Evolutionary conservation across 2,113 vertebrate species (phyloP), one percentile per base, ranked within the genome.

Genomic region (Plecotus auritus): DNA sequence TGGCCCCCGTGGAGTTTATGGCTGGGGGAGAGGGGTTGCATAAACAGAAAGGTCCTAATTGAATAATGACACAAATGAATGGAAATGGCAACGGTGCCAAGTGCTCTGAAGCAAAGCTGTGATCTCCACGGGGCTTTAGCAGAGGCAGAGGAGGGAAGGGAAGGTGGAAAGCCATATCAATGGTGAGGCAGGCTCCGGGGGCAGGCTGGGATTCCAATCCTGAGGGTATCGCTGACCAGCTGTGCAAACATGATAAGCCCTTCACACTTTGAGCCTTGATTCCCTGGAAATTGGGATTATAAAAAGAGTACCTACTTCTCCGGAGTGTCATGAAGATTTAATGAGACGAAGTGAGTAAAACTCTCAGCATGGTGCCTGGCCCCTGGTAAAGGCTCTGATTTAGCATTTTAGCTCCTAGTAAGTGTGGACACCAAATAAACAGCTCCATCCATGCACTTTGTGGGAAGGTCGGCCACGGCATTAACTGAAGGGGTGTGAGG

Each of bases 401-500:
- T 61, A 22, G 40, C 37, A 4, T 35, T 10, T 32, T 1, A 14
- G 54, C 73, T 72, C 49, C 64, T 16, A 0, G 5, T 5, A 26
- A 80, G 81, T 5, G 23, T 4, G 17, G 61, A 45, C 45, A 2
- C 11, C 0, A 20, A 54, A n/a, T n/a, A 40, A 77, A 81, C 35
- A 67, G 64, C 49, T 32, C 82, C 61, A 61, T 23, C 14, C 69
- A n/a, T 74, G 54, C 73, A 10, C 35, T 69, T 88, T 14, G 5
- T 4, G 20, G 74, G 84, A 40, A 90, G 67, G 35, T 20, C 93
- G 40, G 23, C 56, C 16, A 2, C 1, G 4, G 49, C 32, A 1
- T 23, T 1, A 4, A 66, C 17, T 0, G 11, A 84, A 20, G 20
- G 42, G 8, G 0, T 3, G 1, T 13, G 28, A 64, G 30, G 78